Evolutionary conservation across 1,140 invertebrate species (phyloP), one percentile per base, ranked within the genome.

Genomic region (Diachasma alloeum): DNA sequence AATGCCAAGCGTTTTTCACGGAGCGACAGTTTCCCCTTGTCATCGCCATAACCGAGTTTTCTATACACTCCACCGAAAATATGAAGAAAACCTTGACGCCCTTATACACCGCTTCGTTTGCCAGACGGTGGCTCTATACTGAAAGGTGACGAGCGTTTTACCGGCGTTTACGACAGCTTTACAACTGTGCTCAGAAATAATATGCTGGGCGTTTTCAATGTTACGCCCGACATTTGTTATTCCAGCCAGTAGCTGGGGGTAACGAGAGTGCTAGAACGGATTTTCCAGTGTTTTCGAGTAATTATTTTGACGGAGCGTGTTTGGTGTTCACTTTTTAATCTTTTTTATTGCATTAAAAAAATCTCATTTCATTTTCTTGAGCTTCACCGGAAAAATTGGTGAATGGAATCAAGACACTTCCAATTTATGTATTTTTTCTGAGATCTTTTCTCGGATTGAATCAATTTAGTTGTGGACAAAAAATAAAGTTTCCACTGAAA

Each of bases 81-180:
- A 53, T 53, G 48, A 53, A 53, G 48, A 17, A 53, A 53, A 53
- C n/a, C 44, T 11, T 46, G 44, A 46, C 11, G 44, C 11, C 48
- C 17, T 53, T 53, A 53, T 53, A 53, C 48, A 42, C 48, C 48
- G 15, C 44, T 11, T 46, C 11, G 44, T 46, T 11, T n/a, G n/a
- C 11, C 11, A 46, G 44, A 46, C 39, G 53, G 72, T 31, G 24
- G 19, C 31, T 46, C 24, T 39, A 42, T 37, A 19, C 15, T n/a
- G 22, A 39, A 24, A 74, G 72, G 72, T 74, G 72, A 74, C 37
- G 72, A 74, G 17, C 24, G 59, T 74, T 74, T 74, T 74, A 74
- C 63, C 63, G 19, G 56, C 37, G 31, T 44, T 37, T 15, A 39
- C 56, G 72, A 74, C 72, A 74, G 72, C 26, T 74, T 74, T 74